Percentiles rank a stretch among this genome's conserved stretches.
Conservation (phyloP, 2,113 vertebrate genomes). For the Plectropomus leopardus region DNA sequence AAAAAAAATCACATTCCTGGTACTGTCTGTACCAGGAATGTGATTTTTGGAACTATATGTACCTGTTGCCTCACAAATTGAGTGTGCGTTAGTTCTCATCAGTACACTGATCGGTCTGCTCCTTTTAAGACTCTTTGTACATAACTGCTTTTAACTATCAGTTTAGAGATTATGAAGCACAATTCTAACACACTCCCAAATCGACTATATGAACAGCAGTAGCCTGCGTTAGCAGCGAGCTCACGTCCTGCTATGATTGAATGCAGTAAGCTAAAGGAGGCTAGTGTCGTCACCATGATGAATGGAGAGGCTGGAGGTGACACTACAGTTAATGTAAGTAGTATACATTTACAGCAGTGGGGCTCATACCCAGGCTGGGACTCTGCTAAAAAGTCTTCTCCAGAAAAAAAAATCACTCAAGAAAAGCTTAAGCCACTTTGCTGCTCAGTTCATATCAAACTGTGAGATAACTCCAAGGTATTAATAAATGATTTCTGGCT, state of each 20-base stretch:
- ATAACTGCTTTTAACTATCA: slow-evolving; percentile 44
- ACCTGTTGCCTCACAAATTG: neutral
- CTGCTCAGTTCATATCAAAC: neutral
- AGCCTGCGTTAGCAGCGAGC: slow-evolving; percentile 28
- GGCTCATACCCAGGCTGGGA: slow-evolving; percentile 15
- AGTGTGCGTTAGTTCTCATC: slow-evolving; percentile 20
- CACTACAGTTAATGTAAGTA: slow-evolving; percentile 44
- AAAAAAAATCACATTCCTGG: neutral
- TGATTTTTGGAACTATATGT: no score
- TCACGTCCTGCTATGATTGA: slow-evolving; percentile 51
- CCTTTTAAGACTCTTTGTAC: slow-evolving; percentile 40
- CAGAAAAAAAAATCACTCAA: neutral
- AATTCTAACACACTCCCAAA: slow-evolving; percentile 41
- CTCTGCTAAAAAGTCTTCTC: slow-evolving; percentile 14
- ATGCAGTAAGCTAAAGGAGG: slow-evolving; percentile 45
- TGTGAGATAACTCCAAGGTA: neutral
- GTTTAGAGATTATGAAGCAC: slow-evolving; percentile 44
- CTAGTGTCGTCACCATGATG: slow-evolving; percentile 41
- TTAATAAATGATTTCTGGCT: neutral
- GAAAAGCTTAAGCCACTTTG: slow-evolving; percentile 26
- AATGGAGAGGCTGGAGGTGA: slow-evolving; percentile 33
- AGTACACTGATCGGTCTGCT: slow-evolving; percentile 23
- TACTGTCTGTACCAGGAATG: neutral
- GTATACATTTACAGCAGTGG: slow-evolving; percentile 29
- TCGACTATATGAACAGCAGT: slow-evolving; percentile 34